Evolutionary conservation across 2,888 invertebrate species (phyloP), one percentile per base, ranked within the genome.

Genomic region (Tridacna crocea): DNA sequence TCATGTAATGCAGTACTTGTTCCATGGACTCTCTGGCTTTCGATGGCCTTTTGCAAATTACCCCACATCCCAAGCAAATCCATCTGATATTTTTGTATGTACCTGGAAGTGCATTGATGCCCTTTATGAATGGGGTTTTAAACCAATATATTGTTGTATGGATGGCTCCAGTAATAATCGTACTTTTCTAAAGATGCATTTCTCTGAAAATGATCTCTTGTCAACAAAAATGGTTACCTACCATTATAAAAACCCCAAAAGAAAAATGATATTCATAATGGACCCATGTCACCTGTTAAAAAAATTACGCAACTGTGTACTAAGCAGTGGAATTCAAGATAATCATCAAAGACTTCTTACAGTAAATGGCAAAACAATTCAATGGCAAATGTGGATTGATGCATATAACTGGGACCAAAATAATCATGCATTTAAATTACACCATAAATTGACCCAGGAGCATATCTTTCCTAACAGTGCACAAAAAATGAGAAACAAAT

Each of bases 401-500:
- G 55, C 55, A 19, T 55, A 55, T 55, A 15, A 55, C 17, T 55
- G 55, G 55, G 55, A 55, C 19, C 15, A 19, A 55, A 55, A 19
- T 55, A 55, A 19, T 55, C 55, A 55, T 19, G 15, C 55, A 19
- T 55, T 55, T 19, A 15, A 15, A 55, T 19, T 70, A 4, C 84
- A 84, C 65, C 65, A 72, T 24, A 70, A 61, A 27, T 68, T 84
- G 22, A 74, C 76, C 19, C 48, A 76, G 46, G 79, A 79, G 22
- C 82, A 84, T 27, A 46, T 84, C 13, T 73, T 73, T 73, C 79
- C 74, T 26, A 82, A 58, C 46, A 19, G 27, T n/a, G 60, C 73
- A 17, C 66, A 55, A 17, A 78, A 77, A 51, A 82, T 82, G 82
- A 72, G 79, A 19, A 84, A 84, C 58, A 79, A 79, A 24, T 65